phyloP scores from a whole-genome alignment of 1,140 invertebrate species.

The Polypedilum pembai region DNA sequence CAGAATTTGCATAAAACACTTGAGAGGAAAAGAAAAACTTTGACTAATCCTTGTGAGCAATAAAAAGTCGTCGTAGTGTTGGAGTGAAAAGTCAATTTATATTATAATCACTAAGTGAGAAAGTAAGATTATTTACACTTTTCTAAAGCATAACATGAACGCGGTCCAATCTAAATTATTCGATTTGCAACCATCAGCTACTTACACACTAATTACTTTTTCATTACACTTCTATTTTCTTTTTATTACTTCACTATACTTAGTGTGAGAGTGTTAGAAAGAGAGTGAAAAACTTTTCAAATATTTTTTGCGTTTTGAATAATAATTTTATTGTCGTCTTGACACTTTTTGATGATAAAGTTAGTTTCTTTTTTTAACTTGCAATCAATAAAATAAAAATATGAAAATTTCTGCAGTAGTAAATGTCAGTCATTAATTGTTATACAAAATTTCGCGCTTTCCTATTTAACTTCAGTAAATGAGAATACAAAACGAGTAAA shows the following conservation, averaged over 20 bases:
- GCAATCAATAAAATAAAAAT: too few relatives aligned
- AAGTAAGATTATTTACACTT: constrained; percentile 20
- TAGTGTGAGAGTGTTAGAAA: too few relatives aligned
- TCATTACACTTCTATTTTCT: background rate
- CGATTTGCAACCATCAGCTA: constrained; percentile 24
- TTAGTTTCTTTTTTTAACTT: too few relatives aligned
- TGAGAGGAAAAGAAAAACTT: background rate
- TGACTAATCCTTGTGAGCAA: constrained; percentile 7
- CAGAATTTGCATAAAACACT: constrained; percentile 19
- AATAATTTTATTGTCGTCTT: constrained; percentile 9
- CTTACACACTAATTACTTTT: constrained; percentile 21
- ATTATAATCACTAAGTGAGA: constrained; percentile 5
- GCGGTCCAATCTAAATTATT: constrained; percentile 6
- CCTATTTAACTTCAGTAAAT: background rate
- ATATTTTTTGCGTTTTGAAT: constrained; percentile 22
- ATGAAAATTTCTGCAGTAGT: too few relatives aligned
- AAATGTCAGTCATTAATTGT: too few relatives aligned
- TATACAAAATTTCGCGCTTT: too few relatives aligned
- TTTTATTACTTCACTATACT: background rate
- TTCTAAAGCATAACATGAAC: background rate
- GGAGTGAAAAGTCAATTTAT: background rate
- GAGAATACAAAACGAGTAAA: background rate
- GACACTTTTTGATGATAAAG: background rate
- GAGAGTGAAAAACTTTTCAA: constrained; percentile 8
- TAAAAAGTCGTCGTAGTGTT: background rate